A percentile compares a stretch with the other conserved stretches of the same genome.
Evolutionary conservation across 2,113 vertebrate species (phyloP).

Genomic region (Pollimyrus isidori): DNA sequence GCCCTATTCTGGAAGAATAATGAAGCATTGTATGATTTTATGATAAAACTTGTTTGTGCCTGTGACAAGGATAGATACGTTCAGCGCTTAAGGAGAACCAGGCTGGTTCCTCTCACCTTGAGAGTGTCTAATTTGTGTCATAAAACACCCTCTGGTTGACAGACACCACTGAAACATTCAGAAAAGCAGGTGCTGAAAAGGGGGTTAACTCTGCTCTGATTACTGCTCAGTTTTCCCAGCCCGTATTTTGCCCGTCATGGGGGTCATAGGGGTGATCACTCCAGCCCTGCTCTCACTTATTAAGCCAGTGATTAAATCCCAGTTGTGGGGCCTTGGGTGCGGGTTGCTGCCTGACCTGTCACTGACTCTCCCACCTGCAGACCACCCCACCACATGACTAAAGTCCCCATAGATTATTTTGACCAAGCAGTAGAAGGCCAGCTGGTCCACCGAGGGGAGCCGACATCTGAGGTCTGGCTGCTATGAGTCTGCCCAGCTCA

Average conservation of each 20-base stretch:
- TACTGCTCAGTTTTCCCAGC: background rate
- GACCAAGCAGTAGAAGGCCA: background rate
- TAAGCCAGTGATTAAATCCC: background rate
- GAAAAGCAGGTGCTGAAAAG: background rate
- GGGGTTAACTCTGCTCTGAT: background rate
- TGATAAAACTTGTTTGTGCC: background rate
- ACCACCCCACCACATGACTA: background rate
- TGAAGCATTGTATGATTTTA: slow-evolving; percentile 4
- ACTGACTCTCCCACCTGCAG: background rate
- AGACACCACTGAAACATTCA: background rate
- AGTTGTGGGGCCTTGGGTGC: too few relatives aligned
- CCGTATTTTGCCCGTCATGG: background rate
- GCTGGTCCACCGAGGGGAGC: background rate
- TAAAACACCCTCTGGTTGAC: background rate
- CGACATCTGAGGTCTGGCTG: background rate
- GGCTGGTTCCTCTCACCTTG: background rate
- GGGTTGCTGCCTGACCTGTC: background rate
- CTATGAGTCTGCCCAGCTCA: background rate
- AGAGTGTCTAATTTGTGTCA: background rate
- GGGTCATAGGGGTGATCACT: background rate
- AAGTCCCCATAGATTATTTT: background rate
- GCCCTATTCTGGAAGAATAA: background rate
- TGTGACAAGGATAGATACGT: background rate
- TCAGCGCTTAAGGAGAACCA: background rate
- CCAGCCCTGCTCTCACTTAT: background rate